These are phyloP conservation scores for Myotis brandtii DNA, from an alignment of 2,113 vertebrate species.

Conservation along the genomic window DNA sequence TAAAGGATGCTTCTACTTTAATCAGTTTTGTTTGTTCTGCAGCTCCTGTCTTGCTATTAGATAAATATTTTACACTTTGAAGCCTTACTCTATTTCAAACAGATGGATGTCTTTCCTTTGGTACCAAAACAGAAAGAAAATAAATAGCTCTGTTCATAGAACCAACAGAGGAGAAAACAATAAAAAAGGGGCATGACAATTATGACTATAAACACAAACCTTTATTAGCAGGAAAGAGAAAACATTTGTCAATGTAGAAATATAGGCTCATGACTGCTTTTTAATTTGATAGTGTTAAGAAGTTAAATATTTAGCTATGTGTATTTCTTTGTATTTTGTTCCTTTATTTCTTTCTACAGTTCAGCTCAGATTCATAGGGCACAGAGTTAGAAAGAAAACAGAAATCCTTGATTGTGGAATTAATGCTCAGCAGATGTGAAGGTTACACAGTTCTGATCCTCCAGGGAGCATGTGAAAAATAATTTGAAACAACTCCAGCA, in stretches of 20 bases:
- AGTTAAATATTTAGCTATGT: slow-evolving; percentile 50
- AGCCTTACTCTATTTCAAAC: slow-evolving; percentile 28
- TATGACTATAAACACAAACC: background rate
- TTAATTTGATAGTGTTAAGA: slow-evolving; percentile 15
- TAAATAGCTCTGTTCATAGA: slow-evolving; percentile 12
- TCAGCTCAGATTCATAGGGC: slow-evolving; percentile 39
- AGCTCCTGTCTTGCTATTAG: background rate
- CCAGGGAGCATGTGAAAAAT: background rate
- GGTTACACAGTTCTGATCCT: slow-evolving; percentile 33
- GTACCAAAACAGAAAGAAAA: slow-evolving; percentile 20
- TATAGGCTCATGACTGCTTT: background rate
- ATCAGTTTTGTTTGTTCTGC: slow-evolving; percentile 38
- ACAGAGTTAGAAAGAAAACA: slow-evolving; percentile 48
- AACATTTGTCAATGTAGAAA: slow-evolving; percentile 32
- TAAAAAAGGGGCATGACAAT: background rate
- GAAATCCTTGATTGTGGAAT: slow-evolving; percentile 24
- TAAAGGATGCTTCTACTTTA: background rate
- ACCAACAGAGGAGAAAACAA: slow-evolving; percentile 35
- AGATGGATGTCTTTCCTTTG: slow-evolving; percentile 43
- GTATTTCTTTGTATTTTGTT: background rate
- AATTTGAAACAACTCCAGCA: slow-evolving; percentile 43
- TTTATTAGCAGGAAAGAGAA: slow-evolving; percentile 44
- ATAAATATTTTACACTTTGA: slow-evolving; percentile 42
- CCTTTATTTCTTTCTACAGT: slow-evolving; percentile 48
- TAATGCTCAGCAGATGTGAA: slow-evolving; percentile 59